Evolutionary conservation across 2,888 invertebrate genomes (phyloP), one percentile per base, ranked within the genome.

Genomic region (Adineta ricciae): DNA sequence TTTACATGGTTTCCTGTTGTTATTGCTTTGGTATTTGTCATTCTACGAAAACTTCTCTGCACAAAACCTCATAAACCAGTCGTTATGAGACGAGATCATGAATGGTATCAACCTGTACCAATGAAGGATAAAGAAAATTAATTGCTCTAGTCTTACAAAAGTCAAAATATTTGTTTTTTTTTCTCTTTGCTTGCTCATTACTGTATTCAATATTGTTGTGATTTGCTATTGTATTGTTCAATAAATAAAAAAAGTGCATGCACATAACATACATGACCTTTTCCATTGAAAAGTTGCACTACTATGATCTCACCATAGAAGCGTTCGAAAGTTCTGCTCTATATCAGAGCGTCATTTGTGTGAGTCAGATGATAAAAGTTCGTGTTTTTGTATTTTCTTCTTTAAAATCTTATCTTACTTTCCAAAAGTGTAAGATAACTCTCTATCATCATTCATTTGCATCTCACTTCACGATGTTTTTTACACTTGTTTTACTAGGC

Each of bases 1-100:
- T 78, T 78, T 78, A 78, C 78, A 41, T 78, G 78, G 78, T 78
- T 78, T 78, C 78, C 78, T 41, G 78, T 41, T 78, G 21, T 38
- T 78, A 41, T 41, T 41, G 78, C 78, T 8, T n/a, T 78, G 11
- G 41, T 78, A 41, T 2, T 78, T 41, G 41, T 78, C 24, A 21
- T 78, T 38, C 24, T 78, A 78, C 38, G 41, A n/a, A 78, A 24
- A 41, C 8, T 38, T 78, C 41, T 78, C 11, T 78, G 41, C 41
- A 41, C 78, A 8, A 78, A 38, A 41, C 41, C 78, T 32, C 64
- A 19, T 64, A 16, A 14, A 64, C 32, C 64, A 64, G 4, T 64
- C 7, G 32, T 64, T 0, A 19, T 64, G 24, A 64, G 19, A 19
- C 32, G 32, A 64, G 64, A 64, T 32, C 4, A 64, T 16, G 64